These are phyloP conservation scores for Ornithoptera priamus DNA, from an alignment of 2,888 invertebrate species.

Conservation along the genomic window DNA sequence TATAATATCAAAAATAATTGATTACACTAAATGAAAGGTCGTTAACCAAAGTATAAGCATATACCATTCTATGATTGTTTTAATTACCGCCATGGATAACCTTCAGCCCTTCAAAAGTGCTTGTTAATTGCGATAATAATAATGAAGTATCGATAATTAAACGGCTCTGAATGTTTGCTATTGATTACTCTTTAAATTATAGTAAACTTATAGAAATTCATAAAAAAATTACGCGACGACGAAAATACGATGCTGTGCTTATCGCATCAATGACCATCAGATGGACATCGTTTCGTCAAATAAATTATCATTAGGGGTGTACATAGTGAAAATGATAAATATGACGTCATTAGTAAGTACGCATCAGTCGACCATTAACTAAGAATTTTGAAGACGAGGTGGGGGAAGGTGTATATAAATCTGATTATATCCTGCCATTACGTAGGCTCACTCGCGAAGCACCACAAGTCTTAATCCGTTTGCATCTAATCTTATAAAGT, in stretches of 20 bases:
- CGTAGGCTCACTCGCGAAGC: slow-evolving; percentile 66
- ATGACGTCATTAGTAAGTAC: neutral
- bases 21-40: neutral
- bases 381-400: slow-evolving; percentile 33
- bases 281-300: no score
- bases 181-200: neutral
- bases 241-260: no score
- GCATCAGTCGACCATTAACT: slow-evolving; percentile 17
- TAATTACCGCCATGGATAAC: slow-evolving; percentile 5
- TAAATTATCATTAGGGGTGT: no score
- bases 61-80: slow-evolving; percentile 2
- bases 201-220: neutral
- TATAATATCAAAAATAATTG: neutral
- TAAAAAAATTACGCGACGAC: no score
- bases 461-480: slow-evolving; percentile 75
- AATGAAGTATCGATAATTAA: neutral
- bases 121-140: slow-evolving; percentile 7
- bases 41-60: neutral
- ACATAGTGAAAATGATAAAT: no score
- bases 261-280: no score
- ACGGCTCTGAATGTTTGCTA: neutral
- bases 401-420: slow-evolving; percentile 42
- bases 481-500: slow-evolving; percentile 78
- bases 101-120: slow-evolving; percentile 2
- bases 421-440: slow-evolving; percentile 61